Evolutionary conservation across 2,888 invertebrate species (phyloP), one percentile per base, ranked within the genome.

Genomic region (Diogma glabrata): DNA sequence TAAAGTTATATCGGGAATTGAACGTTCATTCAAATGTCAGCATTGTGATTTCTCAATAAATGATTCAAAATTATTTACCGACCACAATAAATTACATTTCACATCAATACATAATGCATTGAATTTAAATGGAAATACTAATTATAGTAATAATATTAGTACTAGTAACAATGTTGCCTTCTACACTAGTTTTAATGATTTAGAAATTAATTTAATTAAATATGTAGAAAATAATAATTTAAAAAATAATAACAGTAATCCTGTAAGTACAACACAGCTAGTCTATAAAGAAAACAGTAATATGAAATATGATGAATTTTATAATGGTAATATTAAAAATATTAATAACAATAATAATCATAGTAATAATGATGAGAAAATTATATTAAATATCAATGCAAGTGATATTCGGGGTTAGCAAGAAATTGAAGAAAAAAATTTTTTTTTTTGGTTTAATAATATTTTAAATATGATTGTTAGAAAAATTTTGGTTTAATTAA

Each of bases 41-140:
- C 83, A 84, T 65, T 92, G 92, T 67, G 87, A 89, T 69, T 85
- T 86, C 65, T 82, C 83, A 20, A 84, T 84, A 22, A 77, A 81
- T 4, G 84, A 86, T 60, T 79, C 79, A 52, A 79, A 83, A 61
- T 79, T 84, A 57, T 71, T 90, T 28, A 76, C 82, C 38, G 89
- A 89, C 60, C 92, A 92, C 67, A 75, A 81, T 36, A 82, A 84
- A 62, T 73, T 87, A 50, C 91, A 91, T 66, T 88, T 90, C 63
- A 64, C 64, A 58, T 59, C 64, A 46, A 61, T 51, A n/a, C 19
- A 38, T 22, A 49, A 49, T 40, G 43, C 17, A 28, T 26, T 26
- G 26, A 48, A 48, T 36, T n/a, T n/a, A n/a, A 33, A 33, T 48
- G 26, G 26, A 33, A 48, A 33, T 48, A 33, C 19, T 12, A 48